phyloP scores from a whole-genome alignment of 2,113 vertebrate species.

The Aptenodytes patagonicus region DNA sequence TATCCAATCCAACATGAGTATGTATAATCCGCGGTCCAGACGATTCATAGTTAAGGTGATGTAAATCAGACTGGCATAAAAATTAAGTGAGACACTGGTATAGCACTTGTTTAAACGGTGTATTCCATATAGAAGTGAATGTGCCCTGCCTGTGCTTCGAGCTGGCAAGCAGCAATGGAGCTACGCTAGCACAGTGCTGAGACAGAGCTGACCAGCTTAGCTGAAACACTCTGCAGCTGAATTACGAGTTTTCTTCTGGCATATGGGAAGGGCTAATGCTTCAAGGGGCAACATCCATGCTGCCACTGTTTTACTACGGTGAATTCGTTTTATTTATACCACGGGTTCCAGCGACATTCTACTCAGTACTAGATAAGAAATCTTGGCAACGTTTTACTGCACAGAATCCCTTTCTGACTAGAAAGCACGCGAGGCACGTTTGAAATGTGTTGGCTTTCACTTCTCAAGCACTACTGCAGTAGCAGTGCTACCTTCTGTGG shows the following conservation, averaged over 20 bases:
- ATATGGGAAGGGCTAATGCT: not conserved
- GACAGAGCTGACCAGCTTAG: not conserved
- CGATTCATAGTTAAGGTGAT: not conserved
- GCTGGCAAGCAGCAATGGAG: not conserved
- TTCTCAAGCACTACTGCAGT: not conserved
- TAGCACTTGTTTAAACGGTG: not conserved
- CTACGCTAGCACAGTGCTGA: not conserved
- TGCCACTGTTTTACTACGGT: accelerated
- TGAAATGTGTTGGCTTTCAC: accelerated
- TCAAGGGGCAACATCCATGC: not conserved
- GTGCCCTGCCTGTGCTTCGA: not conserved
- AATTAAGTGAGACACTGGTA: not conserved
- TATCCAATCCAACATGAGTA: not conserved
- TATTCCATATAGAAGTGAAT: not conserved
- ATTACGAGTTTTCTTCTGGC: not conserved
- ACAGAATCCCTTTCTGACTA: not conserved
- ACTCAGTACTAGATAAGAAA: not conserved
- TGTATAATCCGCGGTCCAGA: not conserved
- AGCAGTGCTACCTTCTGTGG: not conserved
- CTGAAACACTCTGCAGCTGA: not conserved
- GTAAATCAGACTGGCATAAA: not conserved
- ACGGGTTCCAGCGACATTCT: not conserved
- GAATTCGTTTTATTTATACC: not conserved
- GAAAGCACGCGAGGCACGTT: accelerated
- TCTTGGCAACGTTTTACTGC: accelerated